phyloP scores from a whole-genome alignment of 2,113 vertebrate species.

The Embiotoca jacksoni region DNA sequence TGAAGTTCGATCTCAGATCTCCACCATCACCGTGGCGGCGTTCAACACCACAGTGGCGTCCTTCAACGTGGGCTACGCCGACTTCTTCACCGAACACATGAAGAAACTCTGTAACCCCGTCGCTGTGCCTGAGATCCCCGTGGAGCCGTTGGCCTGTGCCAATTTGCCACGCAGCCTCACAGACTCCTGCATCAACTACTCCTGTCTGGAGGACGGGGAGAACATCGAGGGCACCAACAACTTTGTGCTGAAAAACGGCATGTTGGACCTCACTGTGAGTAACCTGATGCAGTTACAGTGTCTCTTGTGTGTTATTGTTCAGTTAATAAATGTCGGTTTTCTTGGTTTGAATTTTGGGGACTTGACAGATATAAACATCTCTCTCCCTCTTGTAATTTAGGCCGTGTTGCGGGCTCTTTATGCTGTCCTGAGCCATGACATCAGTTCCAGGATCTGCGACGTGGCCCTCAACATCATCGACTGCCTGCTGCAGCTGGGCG shows the following conservation, averaged over 20 bases:
- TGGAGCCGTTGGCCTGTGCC: conserved; percentile 93
- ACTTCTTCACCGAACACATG: conserved; percentile 99
- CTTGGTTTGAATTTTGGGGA: neutral
- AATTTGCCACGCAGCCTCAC: conserved; percentile 98
- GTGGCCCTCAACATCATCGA: conserved; percentile 97
- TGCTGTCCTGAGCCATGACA: conserved; percentile 96
- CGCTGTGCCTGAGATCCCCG: conserved; percentile 90
- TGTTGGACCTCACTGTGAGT: conserved; percentile 97
- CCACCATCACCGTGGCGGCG: conserved; percentile 98
- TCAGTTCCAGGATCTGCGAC: conserved; percentile 97
- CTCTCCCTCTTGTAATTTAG: conserved; percentile 73
- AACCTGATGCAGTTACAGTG: too few relatives aligned
- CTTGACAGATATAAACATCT: too few relatives aligned
- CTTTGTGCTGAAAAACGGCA: conserved; percentile 98
- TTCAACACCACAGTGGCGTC: conserved; percentile 99
- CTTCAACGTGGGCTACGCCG: conserved; percentile 97
- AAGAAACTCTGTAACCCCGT: conserved; percentile 96
- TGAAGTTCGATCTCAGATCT: conserved; percentile 97
- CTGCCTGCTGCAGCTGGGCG: conserved; percentile 94
- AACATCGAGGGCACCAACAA: conserved; percentile 97
- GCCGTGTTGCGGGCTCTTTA: conserved; percentile 95
- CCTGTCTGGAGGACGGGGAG: conserved; percentile 94
- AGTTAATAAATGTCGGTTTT: neutral
- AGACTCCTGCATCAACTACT: conserved; percentile 99
- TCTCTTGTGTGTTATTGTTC: neutral